Base-by-base conservation (phyloP, 2,797 vertebrate genomes). In the Falco columbarius region DNA sequence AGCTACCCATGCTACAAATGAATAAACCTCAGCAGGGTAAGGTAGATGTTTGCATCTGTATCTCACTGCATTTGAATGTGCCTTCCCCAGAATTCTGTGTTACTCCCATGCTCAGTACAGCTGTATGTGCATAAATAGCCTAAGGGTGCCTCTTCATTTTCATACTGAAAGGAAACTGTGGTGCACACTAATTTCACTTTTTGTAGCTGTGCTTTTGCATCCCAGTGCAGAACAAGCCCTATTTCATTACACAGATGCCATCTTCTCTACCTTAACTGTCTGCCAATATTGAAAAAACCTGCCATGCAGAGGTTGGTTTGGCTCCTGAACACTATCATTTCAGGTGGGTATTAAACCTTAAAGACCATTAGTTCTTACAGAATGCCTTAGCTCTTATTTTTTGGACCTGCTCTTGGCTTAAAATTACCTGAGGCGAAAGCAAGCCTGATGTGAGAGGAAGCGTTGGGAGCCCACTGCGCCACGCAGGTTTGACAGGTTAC, bases 381-480 rank as follows among this genome's bases (percentile, higher is more conserved):
- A 14, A 40, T 5, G 29, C 29, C 32, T 49, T 44, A 40, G 71
- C 29, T 32, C 2, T 16, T 16, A 18, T 49, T 68, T 68, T 20
- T 34, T 1, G 6, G n/a, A 15, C 29, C 42, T 58, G 21, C 6
- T 18, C 4, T 26, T 46, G 36, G 21, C 71, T 76, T 44, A 27
- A 61, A 71, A 30, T 59, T 34, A 47, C 12, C 24, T 7, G 9
- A n/a, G 23, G 55, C 14, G 36, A 85, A 89, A n/a, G 14, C 30
- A 24, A 56, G 34, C 19, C 21, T 17, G 52, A 55, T 18, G 29
- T 61, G 58, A 24, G 24, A 8, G 32, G 58, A 14, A 44, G 54
- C 0, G 3, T 17, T 6, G 0, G 3, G 40, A 44, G 40, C 14
- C 23, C 32, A 6, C 9, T 7, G 68, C 1, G 2, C 27, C 2